A percentile compares a stretch with the other conserved stretches of the same genome.
Evolutionary conservation across 2,113 vertebrate species (phyloP).

Genomic region (Mus pahari): DNA sequence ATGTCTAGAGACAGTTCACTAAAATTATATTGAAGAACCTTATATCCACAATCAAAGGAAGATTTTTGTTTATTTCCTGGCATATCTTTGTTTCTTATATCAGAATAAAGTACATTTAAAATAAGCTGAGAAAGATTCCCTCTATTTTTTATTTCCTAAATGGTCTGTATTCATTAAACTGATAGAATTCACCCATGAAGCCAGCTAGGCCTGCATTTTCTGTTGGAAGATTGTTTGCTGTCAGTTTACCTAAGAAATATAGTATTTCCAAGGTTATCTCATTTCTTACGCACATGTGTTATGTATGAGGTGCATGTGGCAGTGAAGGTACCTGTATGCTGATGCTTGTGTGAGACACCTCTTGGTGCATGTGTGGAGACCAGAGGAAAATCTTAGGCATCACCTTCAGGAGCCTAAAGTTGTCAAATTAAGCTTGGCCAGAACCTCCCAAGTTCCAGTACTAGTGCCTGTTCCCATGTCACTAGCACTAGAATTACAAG

Average conservation of each 20-base stretch:
- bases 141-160: conserved; percentile 9
- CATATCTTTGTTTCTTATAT: background rate
- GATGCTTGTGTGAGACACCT: background rate
- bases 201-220: background rate
- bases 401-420: background rate
- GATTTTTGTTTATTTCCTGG: background rate
- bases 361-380: background rate
- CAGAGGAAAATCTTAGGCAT: no score
- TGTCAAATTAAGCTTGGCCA: background rate
- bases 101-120: background rate
- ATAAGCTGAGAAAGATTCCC: background rate
- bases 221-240: background rate
- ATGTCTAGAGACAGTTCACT: background rate
- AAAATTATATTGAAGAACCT: background rate
- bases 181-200: background rate
- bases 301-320: background rate
- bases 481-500: no score
- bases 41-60: background rate
- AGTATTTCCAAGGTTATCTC: background rate
- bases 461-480: background rate
- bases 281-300: background rate
- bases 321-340: background rate
- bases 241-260: background rate
- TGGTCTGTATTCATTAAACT: background rate
- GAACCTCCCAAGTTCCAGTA: background rate